Evolutionary conservation across 2,113 vertebrate species (phyloP), one percentile per base, ranked within the genome.

Genomic region (Mobula birostris): DNA sequence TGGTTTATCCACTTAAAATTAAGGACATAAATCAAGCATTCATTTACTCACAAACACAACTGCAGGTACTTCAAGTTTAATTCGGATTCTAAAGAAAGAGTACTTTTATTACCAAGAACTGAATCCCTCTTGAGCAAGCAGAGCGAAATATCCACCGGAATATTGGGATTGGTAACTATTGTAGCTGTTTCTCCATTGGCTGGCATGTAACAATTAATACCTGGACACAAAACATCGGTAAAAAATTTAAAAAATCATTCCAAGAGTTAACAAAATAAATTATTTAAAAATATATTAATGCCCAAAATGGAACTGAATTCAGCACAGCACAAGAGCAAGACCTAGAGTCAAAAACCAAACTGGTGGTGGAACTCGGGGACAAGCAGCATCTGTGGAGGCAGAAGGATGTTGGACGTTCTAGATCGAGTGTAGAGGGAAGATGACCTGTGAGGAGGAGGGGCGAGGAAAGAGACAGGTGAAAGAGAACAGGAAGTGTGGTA

Each of bases 81-180:
- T 24, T 40, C 24, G 29, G 40, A 74, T 29, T 40, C 36, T 74
- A 74, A 93, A 24, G 9, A 56, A 93, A 24, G 68, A 48, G 1
- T 17, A 5, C 74, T 0, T 68, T 0, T 61, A 82, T 98, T 97
- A 98, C 98, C 98, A 3, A 98, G 97, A 0, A 97, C 96, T 94
- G 97, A 97, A 95, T 99, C 98, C 95, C 98, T 97, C 95, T 99
- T 99, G 72, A 99, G 96, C 87, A 99, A 96, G 66, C 98, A 98
- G 94, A 99, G 96, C 0, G 99, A 98, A 56, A 99, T 98, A 94
- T 99, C 98, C 95, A 98, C 98, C 0, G 99, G 98, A 29, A 99
- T 99, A 95, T 97, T 98, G 94, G 98, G 99, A 94, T 98, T 99
- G 0, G 98, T 99, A 2, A 97, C 96, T 88, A 99, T 95, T 0